Evolutionary conservation across 2,797 vertebrate genomes (phyloP), one percentile per base, ranked within the genome.

Genomic region (Hylomyscus alleni): DNA sequence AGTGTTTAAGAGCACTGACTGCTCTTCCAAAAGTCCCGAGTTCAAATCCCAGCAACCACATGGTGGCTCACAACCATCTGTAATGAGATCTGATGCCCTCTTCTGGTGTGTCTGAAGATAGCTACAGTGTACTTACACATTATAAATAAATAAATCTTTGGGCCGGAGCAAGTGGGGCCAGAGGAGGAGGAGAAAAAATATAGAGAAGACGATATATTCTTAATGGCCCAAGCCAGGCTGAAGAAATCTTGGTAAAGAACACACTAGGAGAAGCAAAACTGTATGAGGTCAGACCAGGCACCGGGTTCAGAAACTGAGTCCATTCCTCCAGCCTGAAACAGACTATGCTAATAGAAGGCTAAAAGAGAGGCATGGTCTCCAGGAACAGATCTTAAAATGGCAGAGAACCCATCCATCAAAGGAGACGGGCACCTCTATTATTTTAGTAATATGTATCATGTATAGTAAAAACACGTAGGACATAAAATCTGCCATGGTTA

Each of bases 171-270:
- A 44, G 44, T 6, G 44, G 44, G 44, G 44, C 44, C 44, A 44
- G 44, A 44, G 44, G 6, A 6, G 6, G 44, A 44, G 44, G 44
- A 44, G 44, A 44, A 6, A 31, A 62, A 84, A 69, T 26, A 69
- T 29, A 56, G 12, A 1, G 34, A 94, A 83, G 44, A 50, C 12
- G 50, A 77, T 73, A n/a, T 37, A 54, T 1, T 54, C 14, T 52
- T 34, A 17, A 72, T 69, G 86, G n/a, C 52, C 52, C 69, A 92
- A 31, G 47, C 29, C n/a, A n/a, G 47, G 54, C 72, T 78, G 93
- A 75, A 75, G n/a, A 0, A 24, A 67, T 58, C 56, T n/a, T 10
- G 8, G 52, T 15, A 40, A 7, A 87, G 80, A 95, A 20, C 50
- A 40, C 60, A 58, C 44, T 52, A 24, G 44, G 40, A 86, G 24